Conservation (phyloP, 1,140 invertebrate genomes). For the Panulirus ornatus region DNA sequence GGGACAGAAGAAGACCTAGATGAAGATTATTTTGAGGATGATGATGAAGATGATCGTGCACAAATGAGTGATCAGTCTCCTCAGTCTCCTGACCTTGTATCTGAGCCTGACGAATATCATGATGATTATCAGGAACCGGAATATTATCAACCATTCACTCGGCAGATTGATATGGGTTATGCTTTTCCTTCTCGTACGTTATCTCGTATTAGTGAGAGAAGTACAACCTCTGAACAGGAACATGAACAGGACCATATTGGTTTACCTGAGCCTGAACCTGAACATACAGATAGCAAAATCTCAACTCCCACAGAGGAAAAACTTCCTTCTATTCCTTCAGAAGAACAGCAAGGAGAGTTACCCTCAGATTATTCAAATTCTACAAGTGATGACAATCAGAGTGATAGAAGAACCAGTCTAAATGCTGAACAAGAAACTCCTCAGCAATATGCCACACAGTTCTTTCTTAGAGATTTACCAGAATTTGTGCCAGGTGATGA, state of each 20-base stretch:
- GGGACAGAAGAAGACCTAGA: constrained; percentile 63
- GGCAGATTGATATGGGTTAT: constrained; percentile 77
- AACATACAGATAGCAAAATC: constrained; percentile 73
- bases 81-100: constrained; percentile 74
- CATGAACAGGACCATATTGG: constrained; percentile 75
- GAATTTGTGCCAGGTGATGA: constrained; percentile 79
- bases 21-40: constrained; percentile 60
- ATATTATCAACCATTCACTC: constrained; percentile 70
- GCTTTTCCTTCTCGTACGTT: constrained; percentile 85
- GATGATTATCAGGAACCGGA: constrained; percentile 75
- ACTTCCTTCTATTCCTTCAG: constrained; percentile 61
- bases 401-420: constrained; percentile 56
- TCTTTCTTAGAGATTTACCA: constrained; percentile 79
- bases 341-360: constrained; percentile 72
- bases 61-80: constrained; percentile 75
- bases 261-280: constrained; percentile 69
- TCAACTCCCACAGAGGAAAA: constrained; percentile 75
- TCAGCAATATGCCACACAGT: constrained; percentile 73
- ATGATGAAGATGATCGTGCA: constrained; percentile 74
- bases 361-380: constrained; percentile 74
- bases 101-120: constrained; percentile 74
- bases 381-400: constrained; percentile 85
- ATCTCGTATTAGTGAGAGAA: constrained; percentile 91
- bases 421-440: constrained; percentile 29
- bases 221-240: constrained; percentile 90